phyloP scores from a whole-genome alignment of 2,797 vertebrate genomes.

The Ambastaia sidthimunki region DNA sequence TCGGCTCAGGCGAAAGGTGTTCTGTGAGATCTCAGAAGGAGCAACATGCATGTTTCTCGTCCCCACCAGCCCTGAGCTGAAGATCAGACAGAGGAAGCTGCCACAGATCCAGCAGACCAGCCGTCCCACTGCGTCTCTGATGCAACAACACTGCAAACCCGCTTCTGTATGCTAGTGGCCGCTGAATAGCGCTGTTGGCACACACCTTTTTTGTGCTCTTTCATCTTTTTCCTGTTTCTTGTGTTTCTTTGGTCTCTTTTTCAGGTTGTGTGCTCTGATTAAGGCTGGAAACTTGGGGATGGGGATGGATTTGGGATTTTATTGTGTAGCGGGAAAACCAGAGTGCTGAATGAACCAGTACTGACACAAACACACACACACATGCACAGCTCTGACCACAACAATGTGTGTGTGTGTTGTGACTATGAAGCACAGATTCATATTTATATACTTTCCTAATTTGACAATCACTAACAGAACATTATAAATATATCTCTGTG shows the following conservation, averaged over 20 bases:
- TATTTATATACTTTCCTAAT: too few relatives aligned
- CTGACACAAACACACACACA: not conserved
- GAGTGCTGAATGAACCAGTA: not conserved
- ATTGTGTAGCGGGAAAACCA: constrained; percentile 32
- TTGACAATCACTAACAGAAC: too few relatives aligned
- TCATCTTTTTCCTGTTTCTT: constrained; percentile 33
- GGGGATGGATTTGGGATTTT: constrained; percentile 39
- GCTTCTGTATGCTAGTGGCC: constrained; percentile 31
- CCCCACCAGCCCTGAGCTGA: constrained; percentile 75
- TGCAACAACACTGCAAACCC: constrained; percentile 83
- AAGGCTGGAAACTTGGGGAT: constrained; percentile 39
- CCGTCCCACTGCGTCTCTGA: constrained; percentile 81
- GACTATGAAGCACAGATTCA: too few relatives aligned
- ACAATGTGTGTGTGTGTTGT: not conserved
- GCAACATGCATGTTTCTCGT: constrained; percentile 66
- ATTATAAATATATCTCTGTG: too few relatives aligned
- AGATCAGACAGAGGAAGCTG: constrained; percentile 83
- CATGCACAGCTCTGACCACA: not conserved
- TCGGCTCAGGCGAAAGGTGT: constrained; percentile 81
- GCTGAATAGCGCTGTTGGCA: constrained; percentile 15
- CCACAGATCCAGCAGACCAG: constrained; percentile 74
- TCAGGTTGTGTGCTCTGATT: constrained; percentile 40
- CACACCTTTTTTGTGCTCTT: constrained; percentile 34
- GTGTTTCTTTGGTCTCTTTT: constrained; percentile 19
- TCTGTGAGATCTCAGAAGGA: constrained; percentile 81